phyloP scores from a whole-genome alignment of 2,113 vertebrate species.

The Cynocephalus volans region DNA sequence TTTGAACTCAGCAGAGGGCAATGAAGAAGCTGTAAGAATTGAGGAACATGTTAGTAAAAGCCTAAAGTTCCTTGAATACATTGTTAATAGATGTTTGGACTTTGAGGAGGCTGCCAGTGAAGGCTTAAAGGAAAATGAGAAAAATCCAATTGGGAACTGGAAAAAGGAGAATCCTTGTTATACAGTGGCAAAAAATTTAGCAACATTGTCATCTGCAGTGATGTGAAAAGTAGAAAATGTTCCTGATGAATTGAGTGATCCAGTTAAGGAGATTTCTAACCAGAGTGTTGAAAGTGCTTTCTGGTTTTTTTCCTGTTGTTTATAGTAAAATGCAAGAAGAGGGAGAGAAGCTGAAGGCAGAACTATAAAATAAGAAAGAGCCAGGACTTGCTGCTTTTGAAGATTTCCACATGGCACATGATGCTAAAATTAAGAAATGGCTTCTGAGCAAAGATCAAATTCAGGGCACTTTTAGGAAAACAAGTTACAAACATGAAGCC shows the following conservation, averaged over 20 bases:
- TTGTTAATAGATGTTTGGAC: background rate
- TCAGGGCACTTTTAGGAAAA: slow-evolving; percentile 30
- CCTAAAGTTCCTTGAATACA: background rate
- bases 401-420: background rate
- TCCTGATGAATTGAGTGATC: background rate
- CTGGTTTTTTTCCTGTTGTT: background rate
- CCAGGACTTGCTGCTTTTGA: slow-evolving; percentile 22
- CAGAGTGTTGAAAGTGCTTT: background rate
- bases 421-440: slow-evolving; percentile 28
- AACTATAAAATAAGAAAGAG: slow-evolving; percentile 4
- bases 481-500: slow-evolving; percentile 31
- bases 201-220: background rate
- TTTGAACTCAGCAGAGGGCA: background rate
- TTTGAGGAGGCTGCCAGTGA: slow-evolving; percentile 7
- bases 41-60: background rate
- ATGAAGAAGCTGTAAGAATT: background rate
- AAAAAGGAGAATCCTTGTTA: slow-evolving; percentile 41
- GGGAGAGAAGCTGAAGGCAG: background rate
- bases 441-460: slow-evolving; percentile 47
- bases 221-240: background rate
- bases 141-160: background rate
- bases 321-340: background rate
- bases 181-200: background rate
- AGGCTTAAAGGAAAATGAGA: background rate
- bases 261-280: slow-evolving; percentile 11